Base-by-base conservation (phyloP, 2,888 invertebrate genomes). In the Xestoiulus laeticollis region DNA sequence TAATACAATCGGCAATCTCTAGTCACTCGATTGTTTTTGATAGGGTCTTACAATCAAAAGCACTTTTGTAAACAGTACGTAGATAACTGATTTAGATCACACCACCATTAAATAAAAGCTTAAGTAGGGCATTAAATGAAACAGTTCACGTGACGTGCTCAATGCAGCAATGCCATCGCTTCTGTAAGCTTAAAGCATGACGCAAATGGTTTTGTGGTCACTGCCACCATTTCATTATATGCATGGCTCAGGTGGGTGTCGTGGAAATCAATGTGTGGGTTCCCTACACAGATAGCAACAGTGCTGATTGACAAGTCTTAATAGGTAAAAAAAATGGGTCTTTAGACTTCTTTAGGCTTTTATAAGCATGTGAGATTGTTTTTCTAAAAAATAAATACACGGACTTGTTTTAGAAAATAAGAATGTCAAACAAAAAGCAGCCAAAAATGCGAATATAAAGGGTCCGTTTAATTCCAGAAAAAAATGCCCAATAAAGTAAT, bases 141-240 rank as follows among this genome's bases (percentile, higher is more conserved):
- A 59, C 19, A 59, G 22, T 59, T 59, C 19, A n/a, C 22, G 59
- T 59, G 59, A 59, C 59, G 59, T n/a, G n/a, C n/a, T 59, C 59
- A n/a, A 59, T 59, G 59, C 22, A 59, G 59, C 59, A 59, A 59
- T 48, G 48, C 48, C 48, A 4, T 6, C 59, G n/a, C 6, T 59
- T 59, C 59, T 59, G 59, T 59, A 16, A 59, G 19, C 59, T 59
- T n/a, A n/a, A 16, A 59, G 19, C 19, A 4, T 59, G 59, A 59
- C 59, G 59, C 59, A 59, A 59, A 59, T 59, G 59, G 22, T 19
- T n/a, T 48, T 59, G 59, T 59, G 59, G n/a, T n/a, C 59, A 59
- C 59, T 59, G 59, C 22, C 59, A 59, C 22, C 59, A 59, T 59
- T 59, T 59, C 59, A 59, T n/a, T 59, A 38, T 43, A 8, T 59